Evolutionary conservation across 1,140 invertebrate species (phyloP), one percentile per base, ranked within the genome.

Genomic region (Lepidurus apus): DNA sequence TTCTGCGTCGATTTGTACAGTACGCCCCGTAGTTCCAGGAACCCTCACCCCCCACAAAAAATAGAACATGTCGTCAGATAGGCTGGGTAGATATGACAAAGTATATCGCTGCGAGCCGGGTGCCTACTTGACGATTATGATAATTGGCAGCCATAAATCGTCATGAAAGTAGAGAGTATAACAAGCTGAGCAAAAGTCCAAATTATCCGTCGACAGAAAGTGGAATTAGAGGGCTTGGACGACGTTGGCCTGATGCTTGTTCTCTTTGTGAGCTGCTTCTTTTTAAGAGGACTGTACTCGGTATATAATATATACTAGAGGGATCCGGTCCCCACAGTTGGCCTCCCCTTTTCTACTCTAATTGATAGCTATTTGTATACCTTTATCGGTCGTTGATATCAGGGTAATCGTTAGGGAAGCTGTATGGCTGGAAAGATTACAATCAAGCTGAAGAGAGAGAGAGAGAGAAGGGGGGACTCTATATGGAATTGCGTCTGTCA

Each of bases 311-410:
- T 65, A n/a, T 65, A n/a, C 1, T 17, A 13, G 7, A 65, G 13
- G 53, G 53, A n/a, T 65, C 6, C 2, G 1, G 17, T 65, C 53
- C 21, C n/a, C 53, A 13, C 53, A 65, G 53, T 65, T 65, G 13
- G 17, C 53, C 53, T 21, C 53, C 21, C 53, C 6, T 65, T 34
- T 34, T 34, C 34, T 34, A 13, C 53, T 65, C 53, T 65, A 65
- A 65, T 65, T 65, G 53, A 65, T 65, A 65, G 53, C 53, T 65
- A 65, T 65, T 65, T 65, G 53, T 65, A 65, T 65, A 65, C 53
- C 53, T 65, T 65, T 65, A 65, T 65, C 53, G 53, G 53, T 65
- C 53, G n/a, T 65, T 65, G 53, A 65, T 65, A 65, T 65, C 53
- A 65, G 53, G 53, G 53, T 65, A 65, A 65, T 65, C 53, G 53